Conservation (phyloP, 2,113 vertebrate species). For the Beaufortia kweichowensis region DNA sequence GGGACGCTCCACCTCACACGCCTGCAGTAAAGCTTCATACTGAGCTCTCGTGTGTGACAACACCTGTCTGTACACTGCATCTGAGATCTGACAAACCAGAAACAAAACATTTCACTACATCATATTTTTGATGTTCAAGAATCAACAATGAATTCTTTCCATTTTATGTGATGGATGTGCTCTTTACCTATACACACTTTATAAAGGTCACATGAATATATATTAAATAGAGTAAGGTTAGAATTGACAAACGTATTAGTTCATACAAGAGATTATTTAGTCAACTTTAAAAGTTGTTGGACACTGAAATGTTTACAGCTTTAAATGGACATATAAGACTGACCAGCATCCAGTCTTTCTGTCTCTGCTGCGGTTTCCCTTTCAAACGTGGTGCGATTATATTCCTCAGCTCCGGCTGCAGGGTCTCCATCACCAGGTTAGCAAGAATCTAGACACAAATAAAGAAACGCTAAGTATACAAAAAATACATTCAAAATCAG, state of each 20-base stretch:
- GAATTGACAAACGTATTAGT: too few species aligned
- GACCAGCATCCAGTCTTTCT: constrained; percentile 90
- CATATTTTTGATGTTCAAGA: too few species aligned
- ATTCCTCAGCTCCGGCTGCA: constrained; percentile 81
- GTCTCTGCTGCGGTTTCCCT: constrained; percentile 87
- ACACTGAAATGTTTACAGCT: background rate
- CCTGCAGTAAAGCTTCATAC: constrained; percentile 68
- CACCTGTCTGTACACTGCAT: constrained; percentile 85
- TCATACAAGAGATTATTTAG: too few species aligned
- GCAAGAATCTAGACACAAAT: constrained; percentile 79
- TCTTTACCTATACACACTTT: too few species aligned
- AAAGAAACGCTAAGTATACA: background rate
- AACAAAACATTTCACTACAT: background rate
- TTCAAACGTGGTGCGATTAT: constrained; percentile 83
- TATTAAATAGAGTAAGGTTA: too few species aligned
- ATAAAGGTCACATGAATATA: too few species aligned
- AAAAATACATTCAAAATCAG: background rate
- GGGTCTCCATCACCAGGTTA: constrained; percentile 94
- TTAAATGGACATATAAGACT: constrained; percentile 27
- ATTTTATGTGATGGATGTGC: too few species aligned
- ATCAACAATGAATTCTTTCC: too few species aligned
- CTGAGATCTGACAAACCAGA: constrained; percentile 79
- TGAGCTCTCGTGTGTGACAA: constrained; percentile 76
- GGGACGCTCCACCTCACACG: constrained; percentile 75
- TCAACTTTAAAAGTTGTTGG: background rate